Evolutionary conservation across 2,888 invertebrate species (phyloP), one percentile per base, ranked within the genome.

Genomic region (Drosophila leonis): DNA sequence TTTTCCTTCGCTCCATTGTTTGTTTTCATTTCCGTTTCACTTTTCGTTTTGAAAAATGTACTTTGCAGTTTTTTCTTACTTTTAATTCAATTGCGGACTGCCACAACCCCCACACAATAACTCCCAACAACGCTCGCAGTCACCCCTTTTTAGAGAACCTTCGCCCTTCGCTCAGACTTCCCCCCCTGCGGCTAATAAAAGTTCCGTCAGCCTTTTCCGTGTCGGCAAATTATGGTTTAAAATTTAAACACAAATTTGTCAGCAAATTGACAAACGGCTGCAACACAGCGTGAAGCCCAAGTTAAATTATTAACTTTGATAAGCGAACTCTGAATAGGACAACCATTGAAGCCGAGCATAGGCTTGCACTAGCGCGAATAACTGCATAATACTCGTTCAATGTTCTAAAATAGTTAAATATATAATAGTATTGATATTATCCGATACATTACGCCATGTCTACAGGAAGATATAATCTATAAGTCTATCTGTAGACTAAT

Each of bases 11-110:
- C 55, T 73, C 49, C 70, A 75, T 76, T 86, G 86, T 86, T 86
- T 86, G 86, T 88, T 85, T 88, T 86, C 78, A 76, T 83, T 86
- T 85, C 77, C 83, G 78, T 88, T 86, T 86, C 83, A 78, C 86
- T 88, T 88, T 88, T 78, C 83, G 70, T 69, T 76, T 88, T 82
- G 60, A 83, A 80, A 84, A 84, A 83, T 82, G 75, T 80, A 65
- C 68, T 76, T 66, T 59, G 59, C 74, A 70, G 27, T 78, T 59
- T 67, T 59, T 49, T 49, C 48, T 7, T 49, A 49, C 10, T 49
- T 31, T 49, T 72, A 85, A 85, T 87, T 85, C 84, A 85, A 85
- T 85, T 85, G 84, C 74, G 87, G 84, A 87, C 42, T 71, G 87
- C 84, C 84, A 69, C 84, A 84, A 78, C 75, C 73, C 65, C 49